Conservation (phyloP, 2,888 invertebrate genomes). For the Eilema caniola region DNA sequence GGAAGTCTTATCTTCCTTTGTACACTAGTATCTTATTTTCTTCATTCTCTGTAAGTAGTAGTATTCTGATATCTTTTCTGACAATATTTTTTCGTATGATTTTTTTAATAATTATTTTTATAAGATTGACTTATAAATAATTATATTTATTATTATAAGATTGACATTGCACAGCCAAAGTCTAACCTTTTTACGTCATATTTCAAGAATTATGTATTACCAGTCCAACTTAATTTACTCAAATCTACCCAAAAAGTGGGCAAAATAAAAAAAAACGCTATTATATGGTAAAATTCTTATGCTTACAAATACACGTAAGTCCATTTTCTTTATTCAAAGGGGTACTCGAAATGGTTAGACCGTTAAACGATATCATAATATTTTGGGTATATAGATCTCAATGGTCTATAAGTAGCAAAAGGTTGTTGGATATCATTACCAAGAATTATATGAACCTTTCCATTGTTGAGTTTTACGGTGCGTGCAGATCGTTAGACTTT, state of each 20-base stretch:
- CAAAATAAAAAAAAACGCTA: not conserved
- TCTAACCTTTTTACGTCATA: rapidly evolving
- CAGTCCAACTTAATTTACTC: not conserved
- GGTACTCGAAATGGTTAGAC: conserved; percentile 15
- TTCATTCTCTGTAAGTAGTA: no score
- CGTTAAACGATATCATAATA: conserved; percentile 20
- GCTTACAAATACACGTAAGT: not conserved
- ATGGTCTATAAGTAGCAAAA: conserved; percentile 13
- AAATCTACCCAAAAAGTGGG: not conserved
- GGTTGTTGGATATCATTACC: conserved; percentile 12
- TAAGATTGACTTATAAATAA: no score
- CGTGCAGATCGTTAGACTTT: conserved; percentile 1
- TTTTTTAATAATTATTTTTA: no score
- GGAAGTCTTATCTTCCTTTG: no score
- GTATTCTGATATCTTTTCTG: no score
- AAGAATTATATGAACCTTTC: conserved; percentile 8
- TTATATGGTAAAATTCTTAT: not conserved
- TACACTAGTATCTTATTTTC: no score
- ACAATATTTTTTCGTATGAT: no score
- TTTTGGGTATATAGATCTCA: conserved; percentile 13
- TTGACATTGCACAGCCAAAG: not conserved
- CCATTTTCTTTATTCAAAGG: conserved; percentile 25
- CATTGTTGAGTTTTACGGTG: conserved; percentile 10
- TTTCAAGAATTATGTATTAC: not conserved
- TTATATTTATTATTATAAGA: no score